Conservation (phyloP, 2,113 vertebrate genomes). For the Tapirus terrestris region DNA sequence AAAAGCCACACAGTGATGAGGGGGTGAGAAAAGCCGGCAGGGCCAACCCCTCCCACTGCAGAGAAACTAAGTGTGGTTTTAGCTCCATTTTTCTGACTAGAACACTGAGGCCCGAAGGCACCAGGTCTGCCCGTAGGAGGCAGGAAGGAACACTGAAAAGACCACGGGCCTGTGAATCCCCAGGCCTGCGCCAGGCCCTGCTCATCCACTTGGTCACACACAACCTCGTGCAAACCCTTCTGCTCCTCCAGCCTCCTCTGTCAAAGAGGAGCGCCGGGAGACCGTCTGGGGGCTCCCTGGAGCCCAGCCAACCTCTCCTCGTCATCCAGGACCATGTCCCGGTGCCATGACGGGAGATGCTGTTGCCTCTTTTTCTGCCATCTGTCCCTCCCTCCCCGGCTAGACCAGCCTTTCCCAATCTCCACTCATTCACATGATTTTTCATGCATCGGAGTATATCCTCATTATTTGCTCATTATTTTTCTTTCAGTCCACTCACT, state of each 20-base stretch:
- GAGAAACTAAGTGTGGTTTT: neutral
- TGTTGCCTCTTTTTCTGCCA: neutral
- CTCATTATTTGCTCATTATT: neutral
- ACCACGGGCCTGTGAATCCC: neutral
- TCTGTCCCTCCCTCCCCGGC: neutral
- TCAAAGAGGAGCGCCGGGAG: neutral
- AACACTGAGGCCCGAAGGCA: neutral
- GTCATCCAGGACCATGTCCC: fast-evolving
- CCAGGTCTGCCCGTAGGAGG: neutral
- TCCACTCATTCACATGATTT: neutral
- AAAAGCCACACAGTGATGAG: neutral
- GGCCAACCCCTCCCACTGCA: neutral
- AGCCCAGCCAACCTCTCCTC: neutral
- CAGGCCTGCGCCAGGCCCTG: neutral
- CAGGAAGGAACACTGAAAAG: neutral
- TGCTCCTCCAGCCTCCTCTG: neutral
- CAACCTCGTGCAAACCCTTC: neutral
- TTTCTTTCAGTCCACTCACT: neutral
- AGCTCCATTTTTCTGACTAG: neutral
- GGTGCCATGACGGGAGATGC: fast-evolving
- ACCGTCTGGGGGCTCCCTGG: neutral
- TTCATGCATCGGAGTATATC: neutral
- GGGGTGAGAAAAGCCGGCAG: neutral
- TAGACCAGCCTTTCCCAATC: neutral
- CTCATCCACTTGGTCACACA: neutral